Base-by-base conservation (phyloP, 2,797 vertebrate genomes). In the Sphenodon punctatus region DNA sequence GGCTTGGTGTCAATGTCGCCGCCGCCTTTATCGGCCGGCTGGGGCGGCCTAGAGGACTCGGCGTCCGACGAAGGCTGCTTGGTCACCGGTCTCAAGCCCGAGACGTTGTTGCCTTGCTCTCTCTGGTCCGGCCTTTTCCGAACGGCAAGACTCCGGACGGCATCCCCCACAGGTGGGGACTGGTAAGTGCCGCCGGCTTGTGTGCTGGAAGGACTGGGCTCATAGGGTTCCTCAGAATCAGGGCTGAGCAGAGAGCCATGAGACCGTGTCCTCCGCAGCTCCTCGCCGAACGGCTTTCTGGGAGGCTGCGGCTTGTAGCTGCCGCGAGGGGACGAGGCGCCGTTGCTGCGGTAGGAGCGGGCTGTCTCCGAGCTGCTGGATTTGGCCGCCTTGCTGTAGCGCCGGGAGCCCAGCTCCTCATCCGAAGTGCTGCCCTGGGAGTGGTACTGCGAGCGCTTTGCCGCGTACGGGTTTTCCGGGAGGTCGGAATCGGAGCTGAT, bases 191-290 rank as follows among this genome's bases (percentile, higher is more conserved):
- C 19, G 1, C 39, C 1, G 1, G 64, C 49, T 27, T 39, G 49
- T 25, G 38, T 61, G 23, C 42, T 20, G 5, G 67, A 36, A 5
- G 74, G 67, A 0, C 41, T 8, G 2, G 30, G 1, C 8, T 34
- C 67, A 0, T 39, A 75, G 13, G 79, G 68, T 27, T 80, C 82
- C 0, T 58, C 82, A 0, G 1, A 1, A 3, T 66, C 25, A 1
- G 73, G 12, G 2, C 78, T n/a, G 36, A 97, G 90, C 65, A 99
- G 90, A 0, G 97, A 98, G 30, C 97, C 95, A 2, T 99, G 97
- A 11, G 98, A 99, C 66, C 96, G 97, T 3, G 97, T 96, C 46
- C 98, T 94, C 8, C 97, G 96, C 34, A 99, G 93, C 71, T 92
- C 91, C n/a, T 93, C 90, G 6, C 70, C 41, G 1, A 16, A 53